Evolutionary conservation across 1,140 invertebrate species (phyloP), one percentile per base, ranked within the genome.

Genomic region (Helicoverpa zea): DNA sequence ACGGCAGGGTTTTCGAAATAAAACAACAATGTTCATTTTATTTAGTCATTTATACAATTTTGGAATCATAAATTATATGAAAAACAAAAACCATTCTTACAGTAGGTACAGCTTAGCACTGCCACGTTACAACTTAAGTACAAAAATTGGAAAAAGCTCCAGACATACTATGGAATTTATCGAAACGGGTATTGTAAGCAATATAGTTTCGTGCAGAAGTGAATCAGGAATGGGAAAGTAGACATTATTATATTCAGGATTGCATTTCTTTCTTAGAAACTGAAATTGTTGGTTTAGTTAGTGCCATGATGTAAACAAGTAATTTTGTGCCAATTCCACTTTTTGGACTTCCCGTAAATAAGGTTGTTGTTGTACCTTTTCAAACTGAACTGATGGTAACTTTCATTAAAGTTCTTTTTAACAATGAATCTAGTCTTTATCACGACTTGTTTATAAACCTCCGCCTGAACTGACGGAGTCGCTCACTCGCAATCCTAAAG

Each of bases 1-100:
- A 12, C 10, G 7, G 3, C 23, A 68, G 61, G 63, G 76, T 49
- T 59, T 63, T 14, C 29, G 23, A 88, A 90, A 91, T 93, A 51
- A 92, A 91, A 93, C 92, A 91, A 74, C 87, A 82, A 85, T 89
- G 84, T 64, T 64, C 82, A 87, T 81, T 93, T 92, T 92, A 92
- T 92, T 92, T 85, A 92, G 90, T 92, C 86, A 90, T 93, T 92
- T 92, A 91, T 92, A 93, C 91, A 92, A 88, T 90, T 23, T 89
- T 89, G 84, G 89, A 88, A 90, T 91, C 89, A 91, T 87, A 92
- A 91, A 88, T 88, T 84, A 89, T 87, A 87, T 66, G 80, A 82
- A 86, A 90, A 87, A 86, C 64, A 63, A 92, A 43, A 91, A 89
- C 80, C 82, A 89, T 87, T 83, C 81, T 58, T 84, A 82, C 76